phyloP scores from a whole-genome alignment of 92 coral and sea anemone species.

The Epizoanthus stellaris region DNA sequence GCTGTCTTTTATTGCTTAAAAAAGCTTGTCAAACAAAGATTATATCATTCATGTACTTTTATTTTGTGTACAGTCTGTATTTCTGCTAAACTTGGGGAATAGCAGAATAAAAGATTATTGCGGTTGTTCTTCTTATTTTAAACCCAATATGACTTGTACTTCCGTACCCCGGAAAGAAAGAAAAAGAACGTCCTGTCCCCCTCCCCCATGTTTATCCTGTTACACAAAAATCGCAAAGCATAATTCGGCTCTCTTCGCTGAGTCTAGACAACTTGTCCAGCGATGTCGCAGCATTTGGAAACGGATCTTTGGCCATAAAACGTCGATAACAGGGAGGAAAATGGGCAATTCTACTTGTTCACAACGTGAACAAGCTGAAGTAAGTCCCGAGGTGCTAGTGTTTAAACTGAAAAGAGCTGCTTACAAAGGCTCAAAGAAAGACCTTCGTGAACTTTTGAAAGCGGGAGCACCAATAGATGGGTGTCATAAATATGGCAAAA shows the following conservation, averaged over 20 bases:
- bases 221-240: slow-evolving; percentile 68
- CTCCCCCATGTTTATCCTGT: slow-evolving; percentile 37
- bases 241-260: slow-evolving; percentile 57
- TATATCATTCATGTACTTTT: too few relatives aligned
- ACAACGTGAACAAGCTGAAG: slow-evolving; percentile 90
- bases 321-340: slow-evolving; percentile 78
- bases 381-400: slow-evolving; percentile 95
- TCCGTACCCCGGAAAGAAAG: neutral
- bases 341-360: slow-evolving; percentile 99
- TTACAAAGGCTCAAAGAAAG: slow-evolving; percentile 97
- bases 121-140: neutral
- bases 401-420: slow-evolving; percentile 95
- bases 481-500: slow-evolving; percentile 96
- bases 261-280: slow-evolving; percentile 56
- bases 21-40: too few relatives aligned
- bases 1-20: too few relatives aligned
- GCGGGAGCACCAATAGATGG: slow-evolving; percentile 99
- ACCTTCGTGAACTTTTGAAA: slow-evolving; percentile 90
- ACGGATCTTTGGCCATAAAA: slow-evolving; percentile 52
- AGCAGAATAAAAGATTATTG: neutral
- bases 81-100: neutral
- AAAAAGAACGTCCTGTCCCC: neutral
- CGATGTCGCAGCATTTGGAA: slow-evolving; percentile 83
- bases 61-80: too few relatives aligned
- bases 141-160: neutral